Base-by-base conservation (phyloP, 2,113 vertebrate genomes). In the Semnornis frantzii region DNA sequence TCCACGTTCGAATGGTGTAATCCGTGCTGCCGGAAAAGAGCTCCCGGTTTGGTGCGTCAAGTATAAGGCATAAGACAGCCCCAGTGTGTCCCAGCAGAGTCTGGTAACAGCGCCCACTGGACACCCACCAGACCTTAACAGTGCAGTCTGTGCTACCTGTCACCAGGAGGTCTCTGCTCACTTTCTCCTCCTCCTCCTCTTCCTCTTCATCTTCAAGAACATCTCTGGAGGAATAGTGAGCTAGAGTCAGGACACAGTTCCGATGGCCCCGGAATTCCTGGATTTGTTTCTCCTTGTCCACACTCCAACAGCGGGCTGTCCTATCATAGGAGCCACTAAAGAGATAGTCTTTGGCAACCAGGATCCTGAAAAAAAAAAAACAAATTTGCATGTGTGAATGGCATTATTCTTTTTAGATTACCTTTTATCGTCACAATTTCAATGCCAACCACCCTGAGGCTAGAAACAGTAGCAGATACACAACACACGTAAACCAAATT, bases 321-420 rank as follows among this genome's bases (percentile, higher is more conserved):
- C 98, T 96, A 90, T 98, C 98, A 1, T 98, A 98, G 83, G 98
- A 98, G 82, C 98, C 96, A 52, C 98, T 98, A 34, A 98, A 98
- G 44, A 98, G 97, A 90, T 97, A 98, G 69, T 97, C 96, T 54
- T 98, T 92, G 80, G 95, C 79, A 68, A 98, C 97, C 59, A 98
- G 96, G 76, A 98, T 98, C 89, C 98, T 98, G 94, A 30, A 39
- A 72, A 87, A 78, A 44, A 34, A 4, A 46, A 44, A 44, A 15
- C 4, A 33, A 48, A 14, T 52, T 18, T 33, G 46, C 4, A 0
- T 10, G 5, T 17, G 52, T 37, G 44, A 83, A 58, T 10, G 60
- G 21, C 28, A 44, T 8, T 17, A 13, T 3, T 80, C 31, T 57
- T 72, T 33, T 24, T 19, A 34, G 6, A 24, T 4, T 46, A 63